phyloP scores from a whole-genome alignment of 1,140 invertebrate species.

The Trichogramma pretiosum region DNA sequence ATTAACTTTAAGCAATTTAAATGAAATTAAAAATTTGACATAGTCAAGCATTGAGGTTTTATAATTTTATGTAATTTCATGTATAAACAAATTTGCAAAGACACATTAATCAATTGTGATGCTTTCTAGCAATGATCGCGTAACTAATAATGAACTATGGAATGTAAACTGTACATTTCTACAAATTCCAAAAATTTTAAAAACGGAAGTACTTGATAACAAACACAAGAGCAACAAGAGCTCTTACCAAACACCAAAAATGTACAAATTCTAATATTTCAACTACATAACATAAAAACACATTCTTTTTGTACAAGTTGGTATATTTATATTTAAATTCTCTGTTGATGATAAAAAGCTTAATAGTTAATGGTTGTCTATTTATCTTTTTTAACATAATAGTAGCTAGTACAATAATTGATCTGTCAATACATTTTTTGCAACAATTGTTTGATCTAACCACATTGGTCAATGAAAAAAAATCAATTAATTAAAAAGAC shows the following conservation, averaged over 20 bases:
- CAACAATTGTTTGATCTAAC: neutral
- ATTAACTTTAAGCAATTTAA: too few species aligned
- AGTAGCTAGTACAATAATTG: constrained; percentile 8
- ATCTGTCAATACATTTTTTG: neutral
- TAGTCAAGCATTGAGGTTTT: too few species aligned
- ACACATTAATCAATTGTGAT: too few species aligned
- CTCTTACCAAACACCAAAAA: constrained; percentile 28
- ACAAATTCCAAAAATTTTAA: too few species aligned
- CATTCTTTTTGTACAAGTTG: constrained; percentile 29
- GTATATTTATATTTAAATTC: constrained; percentile 24
- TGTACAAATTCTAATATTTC: constrained; percentile 24
- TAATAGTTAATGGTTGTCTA: constrained; percentile 3
- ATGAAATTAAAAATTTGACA: too few species aligned
- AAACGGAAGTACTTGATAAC: too few species aligned
- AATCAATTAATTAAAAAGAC: constrained; percentile 11
- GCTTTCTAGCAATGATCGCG: too few species aligned
- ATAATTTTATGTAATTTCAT: too few species aligned
- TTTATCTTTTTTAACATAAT: neutral
- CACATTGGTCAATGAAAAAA: constrained; percentile 4
- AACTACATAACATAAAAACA: constrained; percentile 24
- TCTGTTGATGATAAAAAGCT: constrained; percentile 19
- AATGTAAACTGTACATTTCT: too few species aligned
- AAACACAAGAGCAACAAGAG: too few species aligned
- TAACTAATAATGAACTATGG: too few species aligned
- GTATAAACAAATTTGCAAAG: too few species aligned